A percentile compares a stretch with the other conserved stretches of the same genome.
Conservation (phyloP, 1,140 invertebrate genomes). For the Drosophila pallidifrons region DNA sequence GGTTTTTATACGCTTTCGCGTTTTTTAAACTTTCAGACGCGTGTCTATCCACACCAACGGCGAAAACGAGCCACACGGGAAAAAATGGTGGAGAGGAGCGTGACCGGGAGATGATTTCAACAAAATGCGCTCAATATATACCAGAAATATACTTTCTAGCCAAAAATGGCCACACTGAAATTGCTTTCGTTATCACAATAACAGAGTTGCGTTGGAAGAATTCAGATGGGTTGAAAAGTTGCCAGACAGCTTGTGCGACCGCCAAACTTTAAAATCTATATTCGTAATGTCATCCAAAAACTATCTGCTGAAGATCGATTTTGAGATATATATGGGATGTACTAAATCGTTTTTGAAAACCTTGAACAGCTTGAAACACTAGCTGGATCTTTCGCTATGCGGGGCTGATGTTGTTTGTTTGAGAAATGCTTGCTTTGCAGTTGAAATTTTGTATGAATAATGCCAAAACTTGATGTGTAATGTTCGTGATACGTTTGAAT, state of each 20-base stretch:
- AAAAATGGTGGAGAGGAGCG: constrained; percentile 58
- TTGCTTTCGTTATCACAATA: not conserved
- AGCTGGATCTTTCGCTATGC: constrained; percentile 31
- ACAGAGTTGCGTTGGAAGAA: not conserved
- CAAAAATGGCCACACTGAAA: not conserved
- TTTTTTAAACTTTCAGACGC: constrained; percentile 77
- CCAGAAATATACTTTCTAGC: not conserved
- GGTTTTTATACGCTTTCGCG: constrained; percentile 75
- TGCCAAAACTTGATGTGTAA: constrained; percentile 69
- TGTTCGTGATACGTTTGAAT: constrained; percentile 35
- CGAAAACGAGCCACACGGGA: constrained; percentile 61
- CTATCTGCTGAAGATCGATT: not conserved
- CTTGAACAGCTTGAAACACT: constrained; percentile 28
- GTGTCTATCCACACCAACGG: constrained; percentile 69
- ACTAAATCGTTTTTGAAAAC: constrained; percentile 4
- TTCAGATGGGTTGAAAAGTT: no score
- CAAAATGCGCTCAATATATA: not conserved
- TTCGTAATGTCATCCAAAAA: no score
- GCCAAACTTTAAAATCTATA: no score
- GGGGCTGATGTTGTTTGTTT: constrained; percentile 47
- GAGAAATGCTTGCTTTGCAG: constrained; percentile 70
- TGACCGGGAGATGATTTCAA: not conserved
- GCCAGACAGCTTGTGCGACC: no score
- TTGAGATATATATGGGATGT: not conserved
- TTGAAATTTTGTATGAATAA: constrained; percentile 69